Base-by-base conservation (phyloP, 2,797 vertebrate genomes). In the Xerus rutilus region DNA sequence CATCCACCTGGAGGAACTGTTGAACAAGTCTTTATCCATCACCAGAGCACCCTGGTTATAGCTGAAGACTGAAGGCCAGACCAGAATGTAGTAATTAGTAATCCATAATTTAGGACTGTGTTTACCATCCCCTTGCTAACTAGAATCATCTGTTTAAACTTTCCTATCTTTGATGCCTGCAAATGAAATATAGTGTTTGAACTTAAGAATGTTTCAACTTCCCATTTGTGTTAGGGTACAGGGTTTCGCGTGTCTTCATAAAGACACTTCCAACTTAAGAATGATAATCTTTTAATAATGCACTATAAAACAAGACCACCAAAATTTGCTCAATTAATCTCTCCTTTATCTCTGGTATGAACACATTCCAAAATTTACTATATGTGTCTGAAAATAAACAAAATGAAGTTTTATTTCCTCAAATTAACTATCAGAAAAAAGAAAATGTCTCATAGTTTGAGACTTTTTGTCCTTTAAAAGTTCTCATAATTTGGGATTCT, bases 181-280 rank as follows among this genome's bases (percentile, higher is more conserved):
- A 35, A 95, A 54, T 76, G 69, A 52, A 89, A 87, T 25, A 70
- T 0, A 54, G 76, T 57, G 32, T 94, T 7, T 91, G 79, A 94
- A 93, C 76, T 79, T 89, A 85, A 82, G 59, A 77, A 88, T 15
- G n/a, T 57, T 82, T 93, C 64, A 65, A 81, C 20, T 94, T 64
- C 57, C 52, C n/a, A 86, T 79, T 86, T 64, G 32, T 12, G 39
- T 72, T 17, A 76, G 70, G 10, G 39, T 89, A 39, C 14, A 82
- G 74, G n/a, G 10, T 62, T 91, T n/a, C 52, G n/a, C 62, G 25
- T 59, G 85, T 84, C 81, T 73, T 65, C 64, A 54, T 4, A n/a
- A 79, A 79, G 67, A 94, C 67, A 89, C 14, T 64, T 83, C 43
- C 32, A 81, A 77, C 9, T 52, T 91, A 57, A 82, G 76, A 65